phyloP scores from a whole-genome alignment of 2,888 invertebrate genomes.

The Lacanobia wlatinum region DNA sequence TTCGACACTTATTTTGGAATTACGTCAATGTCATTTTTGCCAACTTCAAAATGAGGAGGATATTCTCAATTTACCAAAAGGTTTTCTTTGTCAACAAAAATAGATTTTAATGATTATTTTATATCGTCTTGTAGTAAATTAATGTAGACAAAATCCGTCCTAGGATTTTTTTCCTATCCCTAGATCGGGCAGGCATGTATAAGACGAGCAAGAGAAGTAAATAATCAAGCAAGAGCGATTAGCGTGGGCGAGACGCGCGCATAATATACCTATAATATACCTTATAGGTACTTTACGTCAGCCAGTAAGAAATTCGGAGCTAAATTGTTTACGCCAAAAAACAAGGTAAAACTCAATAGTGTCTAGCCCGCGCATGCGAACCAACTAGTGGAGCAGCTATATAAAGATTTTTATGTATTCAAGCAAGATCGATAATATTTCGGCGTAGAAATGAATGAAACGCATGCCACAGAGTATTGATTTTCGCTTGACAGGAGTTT shows the following conservation, averaged over 20 bases:
- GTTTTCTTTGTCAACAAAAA: no score
- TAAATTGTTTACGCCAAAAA: not conserved
- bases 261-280: not conserved
- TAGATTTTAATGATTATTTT: no score
- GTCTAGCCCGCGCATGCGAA: conserved; percentile 46
- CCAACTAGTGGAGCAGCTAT: not conserved
- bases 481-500: conserved; percentile 10
- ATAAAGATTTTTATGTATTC: conserved; percentile 31
- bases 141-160: no score
- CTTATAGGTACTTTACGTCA: not conserved
- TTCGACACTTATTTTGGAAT: no score
- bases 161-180: no score
- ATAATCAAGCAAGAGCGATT: not conserved
- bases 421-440: conserved; percentile 43
- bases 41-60: no score
- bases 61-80: no score
- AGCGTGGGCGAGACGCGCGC: not conserved
- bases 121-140: no score
- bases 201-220: not conserved
- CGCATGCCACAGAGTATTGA: conserved; percentile 52
- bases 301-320: not conserved
- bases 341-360: not conserved
- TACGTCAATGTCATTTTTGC: no score
- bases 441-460: conserved; percentile 13
- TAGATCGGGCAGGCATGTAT: no score